Evolutionary conservation across 2,888 invertebrate genomes (phyloP).

Genomic region (Lymantria monacha): DNA sequence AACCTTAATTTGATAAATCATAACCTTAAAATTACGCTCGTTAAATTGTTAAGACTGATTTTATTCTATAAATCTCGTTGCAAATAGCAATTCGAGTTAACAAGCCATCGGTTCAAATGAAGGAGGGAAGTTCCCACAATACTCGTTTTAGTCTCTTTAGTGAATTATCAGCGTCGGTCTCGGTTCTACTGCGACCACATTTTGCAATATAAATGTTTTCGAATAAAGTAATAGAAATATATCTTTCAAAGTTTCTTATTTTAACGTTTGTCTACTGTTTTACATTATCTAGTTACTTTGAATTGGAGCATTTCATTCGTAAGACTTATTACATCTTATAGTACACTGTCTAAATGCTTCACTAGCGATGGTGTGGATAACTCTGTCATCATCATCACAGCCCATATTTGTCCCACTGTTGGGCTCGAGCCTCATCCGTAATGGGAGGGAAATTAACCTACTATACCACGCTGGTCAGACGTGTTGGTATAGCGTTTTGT

Average conservation of each 20-base stretch:
- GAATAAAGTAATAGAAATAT: neutral
- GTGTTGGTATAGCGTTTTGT: too few species aligned
- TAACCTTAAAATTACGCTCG: neutral
- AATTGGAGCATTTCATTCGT: neutral
- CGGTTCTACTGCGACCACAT: slow-evolving; percentile 1
- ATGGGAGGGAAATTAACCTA: too few species aligned
- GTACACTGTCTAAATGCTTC: too few species aligned
- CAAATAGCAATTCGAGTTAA: slow-evolving; percentile 22
- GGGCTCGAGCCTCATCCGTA: too few species aligned
- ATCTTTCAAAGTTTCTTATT: too few species aligned
- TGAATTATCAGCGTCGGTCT: slow-evolving; percentile 16
- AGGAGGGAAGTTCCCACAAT: slow-evolving; percentile 11
- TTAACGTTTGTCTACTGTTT: too few species aligned
- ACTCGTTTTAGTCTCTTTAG: slow-evolving; percentile 19
- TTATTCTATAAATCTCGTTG: slow-evolving; percentile 13
- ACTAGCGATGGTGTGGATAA: too few species aligned
- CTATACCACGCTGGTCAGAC: too few species aligned
- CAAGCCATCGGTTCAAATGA: slow-evolving; percentile 26
- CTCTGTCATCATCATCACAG: too few species aligned
- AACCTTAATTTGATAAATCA: neutral
- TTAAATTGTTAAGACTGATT: too few species aligned
- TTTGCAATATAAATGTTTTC: neutral
- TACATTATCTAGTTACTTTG: too few species aligned
- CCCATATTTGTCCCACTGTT: too few species aligned
- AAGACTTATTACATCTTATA: neutral